Conservation (phyloP, 2,797 vertebrate species). For the Tenualosa ilisha region DNA sequence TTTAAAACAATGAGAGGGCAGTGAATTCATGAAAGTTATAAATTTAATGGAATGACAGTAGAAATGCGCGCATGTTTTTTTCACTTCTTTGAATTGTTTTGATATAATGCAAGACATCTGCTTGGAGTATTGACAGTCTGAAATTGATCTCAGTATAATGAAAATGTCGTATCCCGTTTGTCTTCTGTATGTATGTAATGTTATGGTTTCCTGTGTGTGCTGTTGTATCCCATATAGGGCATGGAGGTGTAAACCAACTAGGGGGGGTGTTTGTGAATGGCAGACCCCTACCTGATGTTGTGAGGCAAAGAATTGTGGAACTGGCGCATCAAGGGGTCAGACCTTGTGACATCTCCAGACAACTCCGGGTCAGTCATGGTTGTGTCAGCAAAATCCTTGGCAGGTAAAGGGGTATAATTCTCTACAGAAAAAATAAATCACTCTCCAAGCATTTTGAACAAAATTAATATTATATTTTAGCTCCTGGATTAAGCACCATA, state of each 20-base stretch:
- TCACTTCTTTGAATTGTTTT: not conserved
- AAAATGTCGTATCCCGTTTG: not conserved
- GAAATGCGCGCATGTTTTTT: not conserved
- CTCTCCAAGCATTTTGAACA: not conserved
- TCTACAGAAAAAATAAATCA: conserved; percentile 42
- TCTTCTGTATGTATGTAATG: conserved; percentile 81
- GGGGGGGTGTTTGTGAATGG: conserved; percentile 99
- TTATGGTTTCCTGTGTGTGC: conserved; percentile 79
- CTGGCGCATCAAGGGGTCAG: conserved; percentile 97
- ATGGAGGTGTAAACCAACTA: conserved; percentile 99
- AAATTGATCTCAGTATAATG: not conserved
- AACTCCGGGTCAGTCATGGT: conserved; percentile 98
- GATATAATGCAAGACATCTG: not conserved
- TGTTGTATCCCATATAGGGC: conserved; percentile 96
- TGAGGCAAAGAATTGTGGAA: conserved; percentile 98
- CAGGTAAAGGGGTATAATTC: conserved; percentile 81
- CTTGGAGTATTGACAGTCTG: not conserved
- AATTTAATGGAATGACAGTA: not conserved
- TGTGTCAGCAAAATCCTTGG: conserved; percentile 99
- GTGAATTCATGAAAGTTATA: not conserved
- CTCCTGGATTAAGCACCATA: not conserved
- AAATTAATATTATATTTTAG: not conserved
- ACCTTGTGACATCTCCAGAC: conserved; percentile 98
- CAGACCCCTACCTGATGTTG: conserved; percentile 97
- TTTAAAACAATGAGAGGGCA: not conserved